Percentiles rank a stretch among this genome's conserved stretches.
Conservation (phyloP, 2,113 vertebrate species). For the Misgurnus anguillicaudatus region DNA sequence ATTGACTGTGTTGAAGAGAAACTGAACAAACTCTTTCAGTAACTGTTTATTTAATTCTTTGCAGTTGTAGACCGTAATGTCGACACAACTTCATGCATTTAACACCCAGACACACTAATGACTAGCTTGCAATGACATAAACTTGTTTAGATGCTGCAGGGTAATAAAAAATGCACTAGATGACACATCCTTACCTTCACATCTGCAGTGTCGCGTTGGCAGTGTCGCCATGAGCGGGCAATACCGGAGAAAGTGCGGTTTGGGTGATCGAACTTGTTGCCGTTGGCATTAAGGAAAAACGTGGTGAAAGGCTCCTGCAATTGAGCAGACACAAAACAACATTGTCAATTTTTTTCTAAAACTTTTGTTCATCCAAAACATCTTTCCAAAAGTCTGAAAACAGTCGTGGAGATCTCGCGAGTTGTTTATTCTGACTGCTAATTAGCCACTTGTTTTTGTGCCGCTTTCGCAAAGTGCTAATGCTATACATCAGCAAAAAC, state of each 20-base stretch:
- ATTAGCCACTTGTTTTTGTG: constrained; percentile 47
- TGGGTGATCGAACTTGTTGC: constrained; percentile 92
- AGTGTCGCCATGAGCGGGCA: constrained; percentile 90
- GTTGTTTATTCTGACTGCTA: constrained; percentile 44
- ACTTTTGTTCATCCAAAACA: constrained; percentile 33
- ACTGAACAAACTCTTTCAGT: not conserved
- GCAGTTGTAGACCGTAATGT: not conserved
- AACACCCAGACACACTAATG: constrained; percentile 6
- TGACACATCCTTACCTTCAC: constrained; percentile 83
- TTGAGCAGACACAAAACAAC: constrained; percentile 29
- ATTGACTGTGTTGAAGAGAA: not conserved
- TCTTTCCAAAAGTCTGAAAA: constrained; percentile 19
- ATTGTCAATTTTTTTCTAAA: constrained; percentile 18
- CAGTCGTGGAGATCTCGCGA: not conserved
- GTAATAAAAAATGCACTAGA: not conserved
- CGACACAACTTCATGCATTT: not conserved
- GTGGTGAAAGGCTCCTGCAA: constrained; percentile 93
- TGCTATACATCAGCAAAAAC: constrained; percentile 44
- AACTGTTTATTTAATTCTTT: not conserved
- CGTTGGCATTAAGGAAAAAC: constrained; percentile 89
- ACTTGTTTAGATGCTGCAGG: not conserved
- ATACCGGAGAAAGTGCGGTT: constrained; percentile 91
- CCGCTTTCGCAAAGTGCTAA: constrained; percentile 27
- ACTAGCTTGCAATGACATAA: not conserved
- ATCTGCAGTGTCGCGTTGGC: constrained; percentile 94